Evolutionary conservation across 2,113 vertebrate genomes (phyloP).

Genomic region (Rhombomys opimus): DNA sequence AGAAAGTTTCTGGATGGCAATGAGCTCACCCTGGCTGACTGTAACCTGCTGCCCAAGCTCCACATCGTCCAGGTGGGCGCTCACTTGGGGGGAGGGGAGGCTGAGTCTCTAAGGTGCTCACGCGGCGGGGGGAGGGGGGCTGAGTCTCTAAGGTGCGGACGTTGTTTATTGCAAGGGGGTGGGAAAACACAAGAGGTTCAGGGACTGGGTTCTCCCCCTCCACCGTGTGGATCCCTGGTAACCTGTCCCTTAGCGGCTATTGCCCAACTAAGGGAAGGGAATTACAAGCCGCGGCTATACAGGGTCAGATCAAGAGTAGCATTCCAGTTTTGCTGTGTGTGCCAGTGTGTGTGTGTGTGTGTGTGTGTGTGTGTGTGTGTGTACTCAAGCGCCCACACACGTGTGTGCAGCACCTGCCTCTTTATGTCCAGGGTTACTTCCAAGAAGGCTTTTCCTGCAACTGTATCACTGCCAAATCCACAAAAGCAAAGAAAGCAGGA

Average conservation of each 20-base stretch:
- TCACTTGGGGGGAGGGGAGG: neutral
- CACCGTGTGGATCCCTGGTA: too few species aligned
- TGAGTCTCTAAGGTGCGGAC: too few species aligned
- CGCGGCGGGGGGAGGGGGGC: too few species aligned
- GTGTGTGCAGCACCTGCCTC: neutral
- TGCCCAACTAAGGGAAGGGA: neutral
- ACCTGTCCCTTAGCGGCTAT: neutral
- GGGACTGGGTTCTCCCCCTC: neutral
- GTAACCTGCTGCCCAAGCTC: conserved; percentile 95
- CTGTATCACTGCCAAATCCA: neutral
- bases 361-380: neutral
- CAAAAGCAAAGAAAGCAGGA: conserved; percentile 14
- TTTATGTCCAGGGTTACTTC: neutral
- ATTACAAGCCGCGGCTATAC: neutral
- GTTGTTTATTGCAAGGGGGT: neutral
- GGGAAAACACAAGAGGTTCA: neutral
- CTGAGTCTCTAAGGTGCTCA: too few species aligned
- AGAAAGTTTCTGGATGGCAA: conserved; percentile 94
- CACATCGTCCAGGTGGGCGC: conserved; percentile 92
- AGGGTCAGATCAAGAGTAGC: neutral
- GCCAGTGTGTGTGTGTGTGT: neutral
- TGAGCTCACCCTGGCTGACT: conserved; percentile 93
- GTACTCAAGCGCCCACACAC: too few species aligned
- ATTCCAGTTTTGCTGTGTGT: neutral
- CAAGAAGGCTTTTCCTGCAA: conserved; percentile 44